Percentiles rank a stretch among this genome's conserved stretches.
Conservation (phyloP, 2,888 invertebrate genomes). For the Drosophila acutilabella region DNA sequence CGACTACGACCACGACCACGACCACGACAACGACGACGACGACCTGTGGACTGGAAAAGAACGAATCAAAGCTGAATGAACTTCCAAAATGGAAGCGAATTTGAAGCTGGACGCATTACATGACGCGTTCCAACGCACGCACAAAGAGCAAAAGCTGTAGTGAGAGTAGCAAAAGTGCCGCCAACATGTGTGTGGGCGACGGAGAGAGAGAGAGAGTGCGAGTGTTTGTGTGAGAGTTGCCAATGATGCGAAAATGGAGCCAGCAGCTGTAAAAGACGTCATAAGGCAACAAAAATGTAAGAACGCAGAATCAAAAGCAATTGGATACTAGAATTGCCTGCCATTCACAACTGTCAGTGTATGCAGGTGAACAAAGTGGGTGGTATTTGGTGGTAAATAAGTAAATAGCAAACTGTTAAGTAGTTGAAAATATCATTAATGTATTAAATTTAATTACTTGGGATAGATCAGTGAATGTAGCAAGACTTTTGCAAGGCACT, state of each 20-base stretch:
- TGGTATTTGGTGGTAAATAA: not conserved
- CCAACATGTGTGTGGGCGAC: slow-evolving; percentile 15
- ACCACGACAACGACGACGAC: slow-evolving; percentile 22
- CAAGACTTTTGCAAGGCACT: slow-evolving; percentile 23
- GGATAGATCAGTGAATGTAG: slow-evolving; percentile 38
- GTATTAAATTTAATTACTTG: slow-evolving; percentile 19
- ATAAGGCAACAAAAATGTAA: slow-evolving; percentile 47
- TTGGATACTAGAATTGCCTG: slow-evolving; percentile 10
- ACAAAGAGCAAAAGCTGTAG: slow-evolving; percentile 37
- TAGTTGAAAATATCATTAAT: not conserved
- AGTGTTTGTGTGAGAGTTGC: slow-evolving; percentile 10
- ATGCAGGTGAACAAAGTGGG: slow-evolving; percentile 10
- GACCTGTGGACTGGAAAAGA: slow-evolving; percentile 47
- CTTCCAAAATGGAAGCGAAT: slow-evolving; percentile 72
- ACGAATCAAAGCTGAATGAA: slow-evolving; percentile 73
- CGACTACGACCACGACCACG: slow-evolving; percentile 21
- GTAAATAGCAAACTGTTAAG: not conserved
- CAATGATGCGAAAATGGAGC: slow-evolving; percentile 32
- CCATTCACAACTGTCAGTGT: slow-evolving; percentile 40
- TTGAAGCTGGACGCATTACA: slow-evolving; percentile 57
- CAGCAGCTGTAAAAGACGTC: slow-evolving; percentile 72
- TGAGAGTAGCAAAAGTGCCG: slow-evolving; percentile 11
- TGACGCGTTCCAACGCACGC: slow-evolving; percentile 47
- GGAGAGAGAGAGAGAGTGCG: slow-evolving; percentile 15
- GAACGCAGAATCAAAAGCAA: slow-evolving; percentile 25